Evolutionary conservation across 2,888 invertebrate genomes (phyloP).

Genomic region (Heliconius hortense): DNA sequence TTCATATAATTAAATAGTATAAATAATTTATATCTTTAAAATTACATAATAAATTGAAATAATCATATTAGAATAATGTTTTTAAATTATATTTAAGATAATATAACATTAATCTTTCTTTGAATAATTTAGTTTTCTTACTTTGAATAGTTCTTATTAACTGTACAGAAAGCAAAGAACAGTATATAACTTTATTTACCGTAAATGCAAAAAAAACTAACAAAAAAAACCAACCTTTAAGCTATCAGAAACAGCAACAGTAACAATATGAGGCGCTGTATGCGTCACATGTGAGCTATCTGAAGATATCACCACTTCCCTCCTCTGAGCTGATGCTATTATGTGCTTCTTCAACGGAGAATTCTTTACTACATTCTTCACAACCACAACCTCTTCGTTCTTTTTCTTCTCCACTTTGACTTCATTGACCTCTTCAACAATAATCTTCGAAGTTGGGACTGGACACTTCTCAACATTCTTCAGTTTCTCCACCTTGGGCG

Average conservation of each 20-base stretch:
- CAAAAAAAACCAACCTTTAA: slow-evolving; percentile 56
- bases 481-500: slow-evolving; percentile 38
- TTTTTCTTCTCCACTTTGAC: slow-evolving; percentile 48
- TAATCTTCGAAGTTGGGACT: slow-evolving; percentile 49
- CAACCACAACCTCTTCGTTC: slow-evolving; percentile 58
- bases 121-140: too few relatives aligned
- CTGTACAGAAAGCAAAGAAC: too few relatives aligned
- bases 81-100: too few relatives aligned
- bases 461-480: slow-evolving; percentile 37
- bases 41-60: too few relatives aligned
- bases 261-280: slow-evolving; percentile 59
- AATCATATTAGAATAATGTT: too few relatives aligned
- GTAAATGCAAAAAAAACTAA: background rate
- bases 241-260: slow-evolving; percentile 69
- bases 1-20: too few relatives aligned
- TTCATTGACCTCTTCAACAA: slow-evolving; percentile 66
- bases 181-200: too few relatives aligned
- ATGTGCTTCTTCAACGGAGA: slow-evolving; percentile 74
- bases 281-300: slow-evolving; percentile 18
- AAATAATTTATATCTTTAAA: too few relatives aligned
- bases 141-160: too few relatives aligned
- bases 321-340: slow-evolving; percentile 59
- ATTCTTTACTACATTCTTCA: slow-evolving; percentile 63
- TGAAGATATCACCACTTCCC: slow-evolving; percentile 38
- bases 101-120: too few relatives aligned